Base-by-base conservation (phyloP, 2,888 invertebrate species). In the Anorthoa munda region DNA sequence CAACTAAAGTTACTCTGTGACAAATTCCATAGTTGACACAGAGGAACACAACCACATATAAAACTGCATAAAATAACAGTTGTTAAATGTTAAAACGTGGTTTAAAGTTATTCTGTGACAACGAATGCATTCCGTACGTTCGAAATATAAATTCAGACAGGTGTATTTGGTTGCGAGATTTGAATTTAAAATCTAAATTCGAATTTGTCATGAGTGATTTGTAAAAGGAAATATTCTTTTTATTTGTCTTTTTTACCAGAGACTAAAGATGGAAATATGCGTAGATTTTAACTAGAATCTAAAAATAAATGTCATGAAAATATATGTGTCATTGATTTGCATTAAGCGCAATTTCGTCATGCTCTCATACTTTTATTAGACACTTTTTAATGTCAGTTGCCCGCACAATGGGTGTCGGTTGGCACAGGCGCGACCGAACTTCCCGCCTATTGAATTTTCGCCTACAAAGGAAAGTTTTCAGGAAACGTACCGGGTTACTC, bases 391-490 rank as follows among this genome's bases (percentile, higher is more conserved):
- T 86, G 87, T 86, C 84, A 77, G 87, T 85, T 91, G 87, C 89
- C 87, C 82, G 84, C 86, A 93, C 92, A 93, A 93, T 91, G 90
- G 90, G 87, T 82, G 82, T 87, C 89, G 88, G 90, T 87, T 82
- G 84, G 89, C 87, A 83, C 81, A 83, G 88, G 87, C 90, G 88
- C 86, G 88, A 87, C 87, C 88, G 89, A 93, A 93, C 93, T 93
- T 92, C 91, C 91, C 92, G 92, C 92, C 94, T 94, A 94, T 94
- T 93, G 94, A 95, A 93, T 93, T 93, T 94, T 92, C 93, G 93
- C 92, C 90, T 89, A 93, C 94, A 94, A 95, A 93, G 94, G 92
- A 92, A 95, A 95, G 92, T 94, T 95, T 94, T 93, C 94, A 94
- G 95, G 93, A 93, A 94, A 92, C 91, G 93, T 90, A 90, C 92